Evolutionary conservation across 2,888 invertebrate genomes (phyloP).

Genomic region (Gerosis bhagava): DNA sequence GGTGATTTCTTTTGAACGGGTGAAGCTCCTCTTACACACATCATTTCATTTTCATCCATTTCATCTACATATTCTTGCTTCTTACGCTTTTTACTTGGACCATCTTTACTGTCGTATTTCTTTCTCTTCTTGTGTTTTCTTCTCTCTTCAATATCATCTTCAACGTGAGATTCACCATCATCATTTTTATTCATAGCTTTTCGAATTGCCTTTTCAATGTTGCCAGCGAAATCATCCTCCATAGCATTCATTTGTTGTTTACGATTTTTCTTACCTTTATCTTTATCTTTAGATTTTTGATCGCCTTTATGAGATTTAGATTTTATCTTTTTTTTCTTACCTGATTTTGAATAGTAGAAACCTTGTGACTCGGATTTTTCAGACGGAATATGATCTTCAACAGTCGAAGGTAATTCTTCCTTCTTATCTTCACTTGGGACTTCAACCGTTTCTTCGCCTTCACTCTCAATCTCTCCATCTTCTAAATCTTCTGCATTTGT

Average conservation of each 20-base stretch:
- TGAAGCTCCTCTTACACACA: slow-evolving; percentile 90
- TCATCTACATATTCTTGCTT: slow-evolving; percentile 80
- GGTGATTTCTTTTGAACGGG: slow-evolving; percentile 76
- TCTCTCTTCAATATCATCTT: slow-evolving; percentile 74
- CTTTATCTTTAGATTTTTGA: slow-evolving; percentile 76
- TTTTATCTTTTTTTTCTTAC: slow-evolving; percentile 72
- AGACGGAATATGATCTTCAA: slow-evolving; percentile 35
- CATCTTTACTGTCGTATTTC: slow-evolving; percentile 81
- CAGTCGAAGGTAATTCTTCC: slow-evolving; percentile 38
- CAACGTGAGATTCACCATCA: slow-evolving; percentile 61
- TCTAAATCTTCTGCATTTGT: slow-evolving; percentile 86
- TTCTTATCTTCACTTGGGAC: slow-evolving; percentile 47
- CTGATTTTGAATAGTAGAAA: slow-evolving; percentile 66
- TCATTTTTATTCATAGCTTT: slow-evolving; percentile 88
- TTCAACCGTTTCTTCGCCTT: slow-evolving; percentile 68
- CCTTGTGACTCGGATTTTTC: slow-evolving; percentile 51
- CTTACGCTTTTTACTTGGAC: slow-evolving; percentile 81
- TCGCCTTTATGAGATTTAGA: slow-evolving; percentile 72
- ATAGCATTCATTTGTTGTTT: slow-evolving; percentile 62
- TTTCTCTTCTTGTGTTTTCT: slow-evolving; percentile 81
- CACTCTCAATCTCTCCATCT: slow-evolving; percentile 92
- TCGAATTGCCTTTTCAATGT: slow-evolving; percentile 90
- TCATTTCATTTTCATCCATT: slow-evolving; percentile 90
- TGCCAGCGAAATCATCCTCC: slow-evolving; percentile 90
- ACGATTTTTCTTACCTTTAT: slow-evolving; percentile 76